Evolutionary conservation across 1,140 invertebrate species (phyloP), one percentile per base, ranked within the genome.

Genomic region (Cryptotermes secundus): DNA sequence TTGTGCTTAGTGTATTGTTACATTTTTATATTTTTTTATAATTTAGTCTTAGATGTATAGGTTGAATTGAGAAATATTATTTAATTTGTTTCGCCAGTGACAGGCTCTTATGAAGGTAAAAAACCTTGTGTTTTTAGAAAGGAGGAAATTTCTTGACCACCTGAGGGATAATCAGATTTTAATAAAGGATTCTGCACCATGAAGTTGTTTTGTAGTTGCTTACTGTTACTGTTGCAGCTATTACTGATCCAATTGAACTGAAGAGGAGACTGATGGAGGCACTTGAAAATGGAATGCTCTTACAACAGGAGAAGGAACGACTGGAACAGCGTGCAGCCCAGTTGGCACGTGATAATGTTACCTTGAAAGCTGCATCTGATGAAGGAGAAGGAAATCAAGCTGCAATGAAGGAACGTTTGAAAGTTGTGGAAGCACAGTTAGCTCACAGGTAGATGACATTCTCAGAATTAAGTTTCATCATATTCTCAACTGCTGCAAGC

Each of bases 361-460:
- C 85, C 82, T 84, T 89, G 53, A 90, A 90, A 86, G 88, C 88
- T 1, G 88, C 87, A 65, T 86, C 87, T 34, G 90, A 91, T 87
- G 89, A 90, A 86, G 86, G 85, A 84, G 88, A 89, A 85, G 87
- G 88, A 26, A 87, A 89, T 79, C 89, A 87, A 83, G 86, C 84
- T 59, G 88, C 87, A 14, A 82, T 89, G 26, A 87, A 86, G 22
- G 83, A 86, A 22, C 86, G 88, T 22, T 82, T 89, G n/a, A 85
- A 87, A 14, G 86, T 86, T 86, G 83, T 90, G 36, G 88, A 89
- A 86, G 87, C 87, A 72, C 89, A 90, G 83, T 84, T 90, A 34
- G 86, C 87, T 79, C 89, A 90, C 84, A 89, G 89, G 90, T 91
- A 83, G 26, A 0, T 72, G 59, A 6, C 3, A n/a, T n/a, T 31